A percentile compares a stretch with the other conserved stretches of the same genome.
Conservation (phyloP, 2,888 invertebrate genomes). For the Microctonus brassicae region DNA sequence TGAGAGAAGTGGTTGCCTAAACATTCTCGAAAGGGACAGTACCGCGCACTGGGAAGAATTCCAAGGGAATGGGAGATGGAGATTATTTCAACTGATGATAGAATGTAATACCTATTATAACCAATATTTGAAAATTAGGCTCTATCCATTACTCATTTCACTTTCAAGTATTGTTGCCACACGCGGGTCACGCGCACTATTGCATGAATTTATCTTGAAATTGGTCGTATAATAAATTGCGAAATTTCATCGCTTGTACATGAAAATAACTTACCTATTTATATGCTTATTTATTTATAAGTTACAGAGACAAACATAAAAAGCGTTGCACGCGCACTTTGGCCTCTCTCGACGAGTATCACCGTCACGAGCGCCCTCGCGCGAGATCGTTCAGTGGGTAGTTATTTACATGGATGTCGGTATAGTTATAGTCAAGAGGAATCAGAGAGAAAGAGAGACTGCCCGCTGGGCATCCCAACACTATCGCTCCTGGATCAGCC, state of each 20-base stretch:
- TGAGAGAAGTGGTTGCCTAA: conserved; percentile 49
- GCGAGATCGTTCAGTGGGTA: conserved; percentile 52
- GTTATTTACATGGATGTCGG: conserved; percentile 13
- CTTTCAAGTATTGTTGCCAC: background rate
- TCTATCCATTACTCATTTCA: background rate
- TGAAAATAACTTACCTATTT: no score
- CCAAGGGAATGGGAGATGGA: background rate
- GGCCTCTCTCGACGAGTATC: conserved; percentile 44
- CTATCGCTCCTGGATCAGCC: conserved; percentile 65
- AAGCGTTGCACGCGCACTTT: background rate
- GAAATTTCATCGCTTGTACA: background rate
- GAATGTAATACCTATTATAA: background rate
- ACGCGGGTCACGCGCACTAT: background rate
- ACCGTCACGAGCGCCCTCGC: conserved; percentile 56
- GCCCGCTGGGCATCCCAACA: conserved; percentile 65
- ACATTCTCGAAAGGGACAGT: background rate
- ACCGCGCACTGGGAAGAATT: background rate
- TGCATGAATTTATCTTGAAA: background rate
- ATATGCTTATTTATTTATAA: background rate
- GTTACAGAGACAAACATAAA: background rate
- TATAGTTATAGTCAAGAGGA: conserved; percentile 52
- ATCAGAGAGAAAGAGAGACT: conserved; percentile 44
- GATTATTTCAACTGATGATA: background rate
- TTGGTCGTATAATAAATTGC: background rate
- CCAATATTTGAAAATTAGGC: background rate